Percentiles rank a stretch among this genome's conserved stretches.
These are phyloP conservation scores for Netelia melanura DNA, from an alignment of 2,888 invertebrate species.

Conservation along the genomic window DNA sequence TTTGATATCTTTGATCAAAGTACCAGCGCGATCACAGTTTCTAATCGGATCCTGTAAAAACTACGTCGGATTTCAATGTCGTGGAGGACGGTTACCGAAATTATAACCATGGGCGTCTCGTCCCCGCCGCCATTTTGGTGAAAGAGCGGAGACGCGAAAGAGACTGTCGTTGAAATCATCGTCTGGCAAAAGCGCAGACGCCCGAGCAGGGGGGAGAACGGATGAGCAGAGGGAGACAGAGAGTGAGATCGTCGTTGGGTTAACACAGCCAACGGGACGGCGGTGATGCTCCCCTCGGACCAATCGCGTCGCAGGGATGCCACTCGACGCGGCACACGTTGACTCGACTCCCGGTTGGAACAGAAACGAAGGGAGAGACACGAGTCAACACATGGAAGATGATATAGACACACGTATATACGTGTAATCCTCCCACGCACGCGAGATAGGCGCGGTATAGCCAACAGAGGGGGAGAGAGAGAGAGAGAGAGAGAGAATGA, in stretches of 20 bases:
- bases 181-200: conserved; percentile 68
- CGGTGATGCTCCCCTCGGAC: conserved; percentile 81
- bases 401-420: conserved; percentile 55
- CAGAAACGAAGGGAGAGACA: conserved; percentile 65
- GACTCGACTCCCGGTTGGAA: conserved; percentile 47
- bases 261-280: conserved; percentile 77
- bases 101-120: background rate
- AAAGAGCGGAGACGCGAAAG: conserved; percentile 62
- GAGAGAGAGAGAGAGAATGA: conserved; percentile 38
- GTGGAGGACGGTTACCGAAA: background rate
- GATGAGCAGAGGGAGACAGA: conserved; percentile 81
- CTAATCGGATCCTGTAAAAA: background rate
- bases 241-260: conserved; percentile 66
- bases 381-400: conserved; percentile 63
- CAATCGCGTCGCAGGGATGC: conserved; percentile 81
- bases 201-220: conserved; percentile 71
- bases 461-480: conserved; percentile 11
- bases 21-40: background rate
- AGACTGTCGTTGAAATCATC: conserved; percentile 66
- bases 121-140: conserved; percentile 80
- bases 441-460: conserved; percentile 28
- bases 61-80: background rate
- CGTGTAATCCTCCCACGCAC: conserved; percentile 34
- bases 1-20: background rate
- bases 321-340: conserved; percentile 73